Conservation (phyloP, 1,140 invertebrate genomes). For the Drosophila serrata region DNA sequence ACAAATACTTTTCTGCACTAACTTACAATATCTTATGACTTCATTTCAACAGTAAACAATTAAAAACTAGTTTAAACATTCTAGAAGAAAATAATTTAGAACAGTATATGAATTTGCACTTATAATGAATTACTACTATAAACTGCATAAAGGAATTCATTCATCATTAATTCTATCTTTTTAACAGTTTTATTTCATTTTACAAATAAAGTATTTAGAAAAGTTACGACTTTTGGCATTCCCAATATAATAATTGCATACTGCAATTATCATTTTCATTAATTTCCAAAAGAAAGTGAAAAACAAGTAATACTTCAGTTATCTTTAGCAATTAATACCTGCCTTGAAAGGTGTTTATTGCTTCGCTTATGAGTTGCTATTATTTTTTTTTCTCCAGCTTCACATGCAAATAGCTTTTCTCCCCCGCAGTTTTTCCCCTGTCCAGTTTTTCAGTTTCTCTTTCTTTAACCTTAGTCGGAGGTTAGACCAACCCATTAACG, state of each 20-base stretch:
- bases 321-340: conserved; percentile 4
- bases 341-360: conserved; percentile 19
- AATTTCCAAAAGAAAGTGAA: background rate
- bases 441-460: conserved; percentile 58
- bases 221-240: background rate
- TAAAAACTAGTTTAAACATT: no score
- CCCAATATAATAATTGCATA: background rate
- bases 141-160: no score
- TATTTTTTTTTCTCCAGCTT: conserved; percentile 10
- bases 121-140: no score
- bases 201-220: no score
- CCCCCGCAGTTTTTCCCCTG: conserved; percentile 17
- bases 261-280: background rate
- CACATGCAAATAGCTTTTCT: conserved; percentile 58
- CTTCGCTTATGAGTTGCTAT: conserved; percentile 16
- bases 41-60: no score
- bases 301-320: background rate
- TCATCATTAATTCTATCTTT: no score
- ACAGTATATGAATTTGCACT: no score
- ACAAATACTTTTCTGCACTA: no score
- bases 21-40: no score
- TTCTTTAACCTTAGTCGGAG: conserved; percentile 57
- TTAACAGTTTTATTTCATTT: no score
- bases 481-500: conserved; percentile 74
- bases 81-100: no score